These are phyloP conservation scores for Palaemon carinicauda DNA, from an alignment of 1,140 invertebrate species.

Conservation along the genomic window DNA sequence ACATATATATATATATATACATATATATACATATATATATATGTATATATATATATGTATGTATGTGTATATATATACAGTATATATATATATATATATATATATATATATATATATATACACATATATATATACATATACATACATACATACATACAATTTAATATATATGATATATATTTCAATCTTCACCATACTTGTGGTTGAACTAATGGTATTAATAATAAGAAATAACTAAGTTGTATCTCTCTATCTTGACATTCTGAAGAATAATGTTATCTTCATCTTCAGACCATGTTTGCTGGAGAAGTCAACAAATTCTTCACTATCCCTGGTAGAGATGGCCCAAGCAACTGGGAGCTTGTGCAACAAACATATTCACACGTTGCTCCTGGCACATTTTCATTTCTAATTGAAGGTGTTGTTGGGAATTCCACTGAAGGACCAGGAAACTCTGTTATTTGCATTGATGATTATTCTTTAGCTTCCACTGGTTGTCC, in stretches of 20 bases:
- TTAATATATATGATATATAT: neutral
- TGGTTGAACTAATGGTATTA: no score
- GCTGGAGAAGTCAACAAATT: neutral
- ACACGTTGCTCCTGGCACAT: neutral
- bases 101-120: constrained; percentile 1
- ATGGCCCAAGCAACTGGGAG: no score
- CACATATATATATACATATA: neutral
- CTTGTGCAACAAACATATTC: neutral
- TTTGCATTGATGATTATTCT: constrained; percentile 36
- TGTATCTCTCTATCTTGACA: no score
- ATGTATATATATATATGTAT: no score
- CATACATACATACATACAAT: neutral
- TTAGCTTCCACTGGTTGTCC: constrained; percentile 14
- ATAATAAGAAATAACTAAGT: no score
- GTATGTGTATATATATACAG: no score
- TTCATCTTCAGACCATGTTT: no score
- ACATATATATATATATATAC: no score
- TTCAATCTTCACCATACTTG: neutral
- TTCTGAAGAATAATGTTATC: no score
- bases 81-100: neutral
- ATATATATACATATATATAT: no score
- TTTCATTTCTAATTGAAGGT: constrained; percentile 17
- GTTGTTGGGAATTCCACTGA: neutral
- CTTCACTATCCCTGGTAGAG: neutral
- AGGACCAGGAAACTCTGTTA: neutral